Conservation (phyloP, 2,113 vertebrate species). For the Hymenochirus boettgeri region DNA sequence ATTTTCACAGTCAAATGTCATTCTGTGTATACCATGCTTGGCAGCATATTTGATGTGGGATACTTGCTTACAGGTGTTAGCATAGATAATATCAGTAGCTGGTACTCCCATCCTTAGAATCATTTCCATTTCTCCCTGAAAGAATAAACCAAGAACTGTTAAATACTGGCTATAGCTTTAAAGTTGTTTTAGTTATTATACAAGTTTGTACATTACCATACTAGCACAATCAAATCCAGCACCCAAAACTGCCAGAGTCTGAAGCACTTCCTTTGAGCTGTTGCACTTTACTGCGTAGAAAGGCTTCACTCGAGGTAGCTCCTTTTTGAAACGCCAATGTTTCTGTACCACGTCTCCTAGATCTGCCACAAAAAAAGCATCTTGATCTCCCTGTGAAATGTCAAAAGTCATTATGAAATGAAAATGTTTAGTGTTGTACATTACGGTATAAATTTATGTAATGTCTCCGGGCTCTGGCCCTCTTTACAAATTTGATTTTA, state of each 20-base stretch:
- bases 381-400: neutral
- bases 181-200: too few species aligned
- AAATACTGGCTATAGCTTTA: too few species aligned
- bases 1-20: slow-evolving; percentile 68
- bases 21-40: slow-evolving; percentile 51
- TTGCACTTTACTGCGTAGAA: slow-evolving; percentile 5
- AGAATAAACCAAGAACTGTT: neutral
- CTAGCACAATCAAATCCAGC: slow-evolving; percentile 2
- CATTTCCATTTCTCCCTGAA: slow-evolving; percentile 59
- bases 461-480: too few species aligned
- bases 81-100: slow-evolving; percentile 60
- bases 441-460: too few species aligned
- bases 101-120: slow-evolving; percentile 57
- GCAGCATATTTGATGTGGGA: slow-evolving; percentile 64
- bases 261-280: neutral
- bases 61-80: slow-evolving; percentile 64
- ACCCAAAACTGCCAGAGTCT: neutral
- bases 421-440: too few species aligned
- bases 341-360: slow-evolving; percentile 9
- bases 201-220: neutral
- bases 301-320: slow-evolving; percentile 1
- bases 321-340: neutral
- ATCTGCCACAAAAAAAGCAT: slow-evolving; percentile 31
- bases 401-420: too few species aligned
- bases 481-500: too few species aligned